Evolutionary conservation across 1,140 invertebrate genomes (phyloP), one percentile per base, ranked within the genome.

Genomic region (Sogatella furcifera): DNA sequence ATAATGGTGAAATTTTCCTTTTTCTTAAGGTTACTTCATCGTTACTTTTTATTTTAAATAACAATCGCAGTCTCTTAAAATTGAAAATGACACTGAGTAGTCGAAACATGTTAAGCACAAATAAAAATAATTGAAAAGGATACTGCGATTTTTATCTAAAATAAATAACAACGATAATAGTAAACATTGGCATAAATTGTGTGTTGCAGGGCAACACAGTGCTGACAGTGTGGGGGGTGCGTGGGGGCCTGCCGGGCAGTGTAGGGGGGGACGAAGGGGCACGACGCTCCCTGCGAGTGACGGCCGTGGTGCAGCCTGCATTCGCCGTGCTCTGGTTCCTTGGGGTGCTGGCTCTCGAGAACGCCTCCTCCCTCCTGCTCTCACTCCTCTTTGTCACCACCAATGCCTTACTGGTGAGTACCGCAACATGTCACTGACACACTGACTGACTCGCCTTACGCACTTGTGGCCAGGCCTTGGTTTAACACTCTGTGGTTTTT

Each of bases 271-370:
- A 72, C 72, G 73, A 52, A 72, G 73, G 49, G 74, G 57, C 66
- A 76, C 57, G 73, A 77, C 46, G 73, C 31, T 77, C 78, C 55
- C 63, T 83, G 22, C 74, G 81, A 65, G 71, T 81, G 0, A 79
- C 80, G 21, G 73, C 82, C 8, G 75, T 80, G 13, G 65, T 83
- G 59, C 75, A 83, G 61, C 81, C 81, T 34, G 74, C 81, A 57
- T 81, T 82, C 65, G 78, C 79, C 15, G 76, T 83, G 13, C 78
- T 80, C 62, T 87, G 85, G 85, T 84, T 86, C 64, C 77, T 85
- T 68, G 81, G 81, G 2, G 83, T 85, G 6, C 75, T 86, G 6
- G 84, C 84, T 11, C 75, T 87, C n/a, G 85, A 86, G 65, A 85
- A 85, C 44, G 59, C 63, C 5, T 24, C 53, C 24, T 68, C 64